These are phyloP conservation scores for Cynopterus sphinx DNA, from an alignment of 2,797 vertebrate species.

Conservation along the genomic window DNA sequence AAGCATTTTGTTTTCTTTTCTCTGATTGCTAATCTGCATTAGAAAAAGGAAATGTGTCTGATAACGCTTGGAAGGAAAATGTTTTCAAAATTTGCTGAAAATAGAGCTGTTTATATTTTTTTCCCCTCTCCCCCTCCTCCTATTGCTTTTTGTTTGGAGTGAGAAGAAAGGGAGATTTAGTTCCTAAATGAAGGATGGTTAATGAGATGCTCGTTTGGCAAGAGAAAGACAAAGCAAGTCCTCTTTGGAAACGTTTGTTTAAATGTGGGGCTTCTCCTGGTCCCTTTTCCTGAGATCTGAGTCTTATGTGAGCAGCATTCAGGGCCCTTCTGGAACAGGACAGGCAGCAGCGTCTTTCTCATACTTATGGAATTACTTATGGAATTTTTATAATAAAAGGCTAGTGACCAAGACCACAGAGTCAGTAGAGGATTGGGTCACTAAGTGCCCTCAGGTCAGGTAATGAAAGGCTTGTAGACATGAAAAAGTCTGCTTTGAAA, in stretches of 20 bases:
- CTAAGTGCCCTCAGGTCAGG: background rate
- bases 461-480: background rate
- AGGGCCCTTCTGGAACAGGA: background rate
- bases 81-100: conserved; percentile 53
- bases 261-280: background rate
- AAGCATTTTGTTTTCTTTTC: conserved; percentile 62
- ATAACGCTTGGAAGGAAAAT: conserved; percentile 39
- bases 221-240: background rate
- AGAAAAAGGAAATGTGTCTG: conserved; percentile 41
- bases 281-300: background rate
- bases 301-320: background rate
- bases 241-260: background rate
- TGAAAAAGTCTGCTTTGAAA: background rate
- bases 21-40: conserved; percentile 29
- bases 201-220: background rate
- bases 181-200: background rate
- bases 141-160: background rate
- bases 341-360: background rate
- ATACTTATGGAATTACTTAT: background rate
- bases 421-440: background rate
- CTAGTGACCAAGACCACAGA: background rate
- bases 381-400: background rate
- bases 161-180: background rate
- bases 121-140: background rate
- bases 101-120: background rate